A percentile compares a stretch with the other conserved stretches of the same genome.
Conservation (phyloP, 2,888 invertebrate genomes). For the Polydrusus tereticollis region DNA sequence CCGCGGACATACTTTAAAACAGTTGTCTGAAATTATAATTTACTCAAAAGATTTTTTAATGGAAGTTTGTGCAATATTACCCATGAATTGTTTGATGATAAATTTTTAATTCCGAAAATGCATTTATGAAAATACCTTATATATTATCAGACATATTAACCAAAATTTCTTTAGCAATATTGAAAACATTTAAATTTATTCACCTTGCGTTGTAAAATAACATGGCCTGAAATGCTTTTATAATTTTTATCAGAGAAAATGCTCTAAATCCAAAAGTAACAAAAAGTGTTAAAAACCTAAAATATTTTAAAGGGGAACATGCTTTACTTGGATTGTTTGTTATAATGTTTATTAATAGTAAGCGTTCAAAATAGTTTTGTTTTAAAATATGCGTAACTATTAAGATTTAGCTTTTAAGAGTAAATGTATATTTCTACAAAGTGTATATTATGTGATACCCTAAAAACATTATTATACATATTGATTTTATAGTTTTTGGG, state of each 20-base stretch:
- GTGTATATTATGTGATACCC: conserved; percentile 44
- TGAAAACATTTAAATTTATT: too few relatives aligned
- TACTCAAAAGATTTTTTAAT: too few relatives aligned
- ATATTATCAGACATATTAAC: too few relatives aligned
- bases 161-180: too few relatives aligned
- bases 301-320: background rate
- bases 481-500: conserved; percentile 28
- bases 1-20: too few relatives aligned
- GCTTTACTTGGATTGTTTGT: background rate
- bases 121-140: too few relatives aligned
- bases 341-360: background rate
- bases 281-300: background rate
- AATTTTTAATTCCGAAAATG: too few relatives aligned
- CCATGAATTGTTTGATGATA: too few relatives aligned
- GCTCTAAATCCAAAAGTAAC: background rate
- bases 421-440: conserved; percentile 34
- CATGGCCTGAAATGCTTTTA: conserved; percentile 9
- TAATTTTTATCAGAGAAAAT: background rate
- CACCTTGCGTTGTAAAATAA: too few relatives aligned
- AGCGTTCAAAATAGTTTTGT: background rate
- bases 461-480: conserved; percentile 12
- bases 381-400: conserved; percentile 1
- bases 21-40: too few relatives aligned
- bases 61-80: too few relatives aligned
- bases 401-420: conserved; percentile 6